Base-by-base conservation (phyloP, 2,113 vertebrate species). In the Cottus gobio region DNA sequence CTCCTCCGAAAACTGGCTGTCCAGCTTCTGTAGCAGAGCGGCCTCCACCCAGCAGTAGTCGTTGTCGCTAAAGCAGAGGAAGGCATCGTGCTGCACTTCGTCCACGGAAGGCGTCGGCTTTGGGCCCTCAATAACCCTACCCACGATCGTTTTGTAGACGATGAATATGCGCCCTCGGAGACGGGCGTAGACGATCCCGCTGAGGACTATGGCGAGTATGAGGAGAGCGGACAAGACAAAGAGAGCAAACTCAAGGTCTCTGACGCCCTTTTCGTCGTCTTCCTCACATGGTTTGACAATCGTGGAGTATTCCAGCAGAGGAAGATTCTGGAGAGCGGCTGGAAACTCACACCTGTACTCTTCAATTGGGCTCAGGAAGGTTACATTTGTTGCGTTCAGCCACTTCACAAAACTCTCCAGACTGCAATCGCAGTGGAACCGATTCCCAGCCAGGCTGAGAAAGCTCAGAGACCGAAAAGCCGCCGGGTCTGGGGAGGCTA, bases 41-140 rank as follows among this genome's bases (percentile, higher is more conserved):
- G 85, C 91, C 73, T 97, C 96, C 60, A 97, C 96, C 97, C 97
- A 99, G 11, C 89, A 83, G 12, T 97, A 97, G 88, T 99, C 96
- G 3, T 73, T 95, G 78, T 87, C 86, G 75, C 95, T 97, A 84
- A 96, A 99, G 92, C 97, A 98, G 13, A 99, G 34, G 77, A 96
- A 99, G 0, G 94, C 95, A 2, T 99, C 96, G 0, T 97, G 97
- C 72, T 66, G 91, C 75, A 90, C 87, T 0, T 28, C 18, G 0
- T 92, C 89, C 0, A 54, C 16, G 11, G 70, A 56, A 18, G 74
- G 44, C 0, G 4, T 10, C 7, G 1, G 20, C 48, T 85, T 89
- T 0, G 31, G 85, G 3, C 82, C 93, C 12, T 78, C 79, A 0
- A 95, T 39, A 10, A 96, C 12, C 26, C 82, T 81, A 6, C 66